Evolutionary conservation across 2,888 invertebrate species (phyloP), one percentile per base, ranked within the genome.

Genomic region (Eupithecia centaureata): DNA sequence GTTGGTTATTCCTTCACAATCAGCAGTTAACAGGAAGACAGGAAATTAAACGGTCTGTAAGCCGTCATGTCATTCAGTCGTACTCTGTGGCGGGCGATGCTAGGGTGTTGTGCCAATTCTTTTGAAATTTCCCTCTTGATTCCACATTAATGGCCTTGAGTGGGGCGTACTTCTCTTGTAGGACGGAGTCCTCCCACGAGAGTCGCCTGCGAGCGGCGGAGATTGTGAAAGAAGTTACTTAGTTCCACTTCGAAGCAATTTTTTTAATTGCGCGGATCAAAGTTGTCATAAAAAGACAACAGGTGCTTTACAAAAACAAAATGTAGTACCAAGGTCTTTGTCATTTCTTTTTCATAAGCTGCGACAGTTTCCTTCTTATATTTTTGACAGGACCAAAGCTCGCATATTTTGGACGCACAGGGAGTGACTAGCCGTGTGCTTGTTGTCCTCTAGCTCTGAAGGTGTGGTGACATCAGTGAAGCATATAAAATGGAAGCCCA

Each of bases 11-110:
- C 79, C 82, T 79, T 75, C 65, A 72, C 86, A 88, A 86, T 87
- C 85, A 80, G 86, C 82, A 90, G 87, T 84, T 87, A 79, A 80
- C 89, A 90, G 92, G 92, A 92, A 92, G 79, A 80, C 89, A 90
- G 92, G 92, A 92, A 92, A 92, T 92, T 92, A 90, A 91, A 88
- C 86, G 83, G 82, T 77, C 83, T 84, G 82, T 79, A 75, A 79
- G 10, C 79, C 81, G 80, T 81, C 86, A 80, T 81, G 89, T 87
- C 88, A 89, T 84, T 87, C 89, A 86, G 72, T 67, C 74, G 75
- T 59, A 52, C 65, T 62, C 54, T 56, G 62, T 47, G 61, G 61
- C 65, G 63, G 52, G 28, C 27, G 15, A 30, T 22, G 62, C 63
- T 56, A 59, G 54, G 60, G 38, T 63, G 63, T 35, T 67, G 65